Conservation (phyloP, 2,113 vertebrate genomes). For the Cynocephalus volans region DNA sequence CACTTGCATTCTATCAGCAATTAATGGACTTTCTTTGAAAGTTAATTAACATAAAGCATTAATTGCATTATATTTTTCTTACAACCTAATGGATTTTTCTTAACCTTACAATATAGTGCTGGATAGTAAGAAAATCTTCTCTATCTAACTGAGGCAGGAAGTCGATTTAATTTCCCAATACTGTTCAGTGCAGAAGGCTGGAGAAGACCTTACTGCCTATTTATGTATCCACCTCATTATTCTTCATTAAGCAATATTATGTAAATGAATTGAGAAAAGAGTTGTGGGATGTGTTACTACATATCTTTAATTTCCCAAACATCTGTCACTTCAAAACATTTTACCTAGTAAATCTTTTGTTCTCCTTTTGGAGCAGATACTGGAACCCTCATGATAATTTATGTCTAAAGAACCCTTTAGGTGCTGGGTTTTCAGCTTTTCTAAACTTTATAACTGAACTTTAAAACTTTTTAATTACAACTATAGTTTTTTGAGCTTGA, state of each 20-base stretch:
- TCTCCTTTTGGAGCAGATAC: background rate
- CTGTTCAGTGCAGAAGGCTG: background rate
- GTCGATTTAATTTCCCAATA: background rate
- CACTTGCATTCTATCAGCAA: slow-evolving; percentile 40
- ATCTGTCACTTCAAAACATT: slow-evolving; percentile 3
- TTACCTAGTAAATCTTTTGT: background rate
- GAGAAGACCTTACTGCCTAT: slow-evolving; percentile 6
- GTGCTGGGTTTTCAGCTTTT: slow-evolving; percentile 32
- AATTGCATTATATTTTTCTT: slow-evolving; percentile 41
- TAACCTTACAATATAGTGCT: background rate
- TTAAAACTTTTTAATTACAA: background rate
- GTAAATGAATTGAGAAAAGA: slow-evolving; percentile 47
- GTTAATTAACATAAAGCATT: slow-evolving; percentile 52
- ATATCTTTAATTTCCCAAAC: background rate
- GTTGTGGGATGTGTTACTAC: background rate
- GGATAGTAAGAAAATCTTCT: background rate
- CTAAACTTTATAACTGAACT: slow-evolving; percentile 19
- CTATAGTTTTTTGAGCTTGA: background rate
- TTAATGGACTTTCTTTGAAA: slow-evolving; percentile 50
- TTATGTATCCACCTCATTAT: background rate
- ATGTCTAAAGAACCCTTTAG: background rate
- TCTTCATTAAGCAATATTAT: slow-evolving; percentile 35
- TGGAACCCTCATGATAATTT: background rate
- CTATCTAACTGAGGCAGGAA: background rate
- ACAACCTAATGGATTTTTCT: slow-evolving; percentile 14